These are phyloP conservation scores for Xenopus tropicalis DNA, from an alignment of 2,113 vertebrate species.

Conservation along the genomic window DNA sequence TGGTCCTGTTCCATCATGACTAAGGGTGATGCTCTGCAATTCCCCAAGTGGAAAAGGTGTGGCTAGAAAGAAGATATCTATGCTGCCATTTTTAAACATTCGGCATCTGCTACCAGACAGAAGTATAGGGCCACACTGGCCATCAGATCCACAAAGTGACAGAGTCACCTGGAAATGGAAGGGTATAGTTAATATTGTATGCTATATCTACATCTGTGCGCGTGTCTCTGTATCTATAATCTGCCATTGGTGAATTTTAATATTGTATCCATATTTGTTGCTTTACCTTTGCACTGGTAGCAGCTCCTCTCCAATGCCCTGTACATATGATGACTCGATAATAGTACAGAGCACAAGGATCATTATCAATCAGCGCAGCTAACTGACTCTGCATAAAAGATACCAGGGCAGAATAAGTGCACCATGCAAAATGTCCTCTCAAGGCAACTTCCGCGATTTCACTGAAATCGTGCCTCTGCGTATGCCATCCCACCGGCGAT, in stretches of 20 bases:
- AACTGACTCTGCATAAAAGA: constrained; percentile 63
- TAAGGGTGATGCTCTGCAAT: constrained; percentile 65
- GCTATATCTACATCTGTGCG: background rate
- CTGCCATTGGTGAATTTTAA: too few species aligned
- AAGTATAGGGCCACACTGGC: constrained; percentile 59
- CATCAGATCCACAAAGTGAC: constrained; percentile 67
- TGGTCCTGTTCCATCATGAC: constrained; percentile 71
- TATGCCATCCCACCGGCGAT: too few species aligned
- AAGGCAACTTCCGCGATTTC: too few species aligned
- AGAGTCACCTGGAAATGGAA: constrained; percentile 61
- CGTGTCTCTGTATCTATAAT: background rate
- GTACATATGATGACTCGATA: constrained; percentile 74
- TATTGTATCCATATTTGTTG: background rate
- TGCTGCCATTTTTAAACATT: constrained; percentile 68
- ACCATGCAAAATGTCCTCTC: too few species aligned
- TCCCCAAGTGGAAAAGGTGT: constrained; percentile 67
- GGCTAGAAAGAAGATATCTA: constrained; percentile 73
- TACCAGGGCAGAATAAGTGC: too few species aligned
- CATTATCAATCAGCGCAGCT: constrained; percentile 70
- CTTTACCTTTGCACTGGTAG: constrained; percentile 70
- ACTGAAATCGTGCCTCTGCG: too few species aligned
- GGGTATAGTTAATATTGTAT: background rate
- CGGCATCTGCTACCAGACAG: constrained; percentile 67
- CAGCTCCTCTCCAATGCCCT: constrained; percentile 66
- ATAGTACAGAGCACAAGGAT: constrained; percentile 64